Evolutionary conservation across 2,888 invertebrate species (phyloP).

Genomic region (Elaeidobius kamerunicus): DNA sequence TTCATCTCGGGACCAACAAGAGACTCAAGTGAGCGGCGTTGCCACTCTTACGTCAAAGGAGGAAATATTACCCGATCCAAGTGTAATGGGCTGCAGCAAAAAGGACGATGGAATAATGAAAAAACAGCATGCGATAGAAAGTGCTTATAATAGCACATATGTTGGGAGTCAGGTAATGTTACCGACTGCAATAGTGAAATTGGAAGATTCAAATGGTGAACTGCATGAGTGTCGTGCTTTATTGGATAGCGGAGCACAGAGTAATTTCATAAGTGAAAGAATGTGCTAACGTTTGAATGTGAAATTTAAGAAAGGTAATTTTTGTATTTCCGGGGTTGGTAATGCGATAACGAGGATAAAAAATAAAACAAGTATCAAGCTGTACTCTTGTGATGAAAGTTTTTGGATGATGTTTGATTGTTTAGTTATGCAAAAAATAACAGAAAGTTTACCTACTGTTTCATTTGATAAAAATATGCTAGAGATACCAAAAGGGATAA

Average conservation of each 20-base stretch:
- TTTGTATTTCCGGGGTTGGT: slow-evolving; percentile 12
- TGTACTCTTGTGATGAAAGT: slow-evolving; percentile 3
- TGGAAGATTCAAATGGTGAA: background rate
- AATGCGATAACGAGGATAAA: slow-evolving; percentile 4
- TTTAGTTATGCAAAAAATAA: slow-evolving; percentile 1
- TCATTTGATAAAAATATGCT: slow-evolving; percentile 1
- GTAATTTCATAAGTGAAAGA: slow-evolving; percentile 16
- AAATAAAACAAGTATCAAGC: slow-evolving; percentile 4
- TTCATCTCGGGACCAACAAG: no score
- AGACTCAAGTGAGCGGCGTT: no score
- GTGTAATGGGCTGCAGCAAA: no score
- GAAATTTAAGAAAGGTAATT: background rate
- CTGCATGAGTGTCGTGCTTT: slow-evolving; percentile 5
- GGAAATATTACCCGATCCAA: no score
- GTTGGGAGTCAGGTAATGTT: no score
- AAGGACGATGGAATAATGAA: no score
- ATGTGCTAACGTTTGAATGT: background rate
- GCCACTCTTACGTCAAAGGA: no score
- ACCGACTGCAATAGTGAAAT: background rate
- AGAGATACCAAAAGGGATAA: slow-evolving; percentile 5
- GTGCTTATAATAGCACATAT: no score
- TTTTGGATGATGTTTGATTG: slow-evolving; percentile 4
- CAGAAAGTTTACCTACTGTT: slow-evolving; percentile 4
- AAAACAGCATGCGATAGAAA: no score
- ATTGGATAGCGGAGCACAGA: slow-evolving; percentile 17